phyloP scores from a whole-genome alignment of 2,888 invertebrate species.

The Pachliopta kotzebuea region DNA sequence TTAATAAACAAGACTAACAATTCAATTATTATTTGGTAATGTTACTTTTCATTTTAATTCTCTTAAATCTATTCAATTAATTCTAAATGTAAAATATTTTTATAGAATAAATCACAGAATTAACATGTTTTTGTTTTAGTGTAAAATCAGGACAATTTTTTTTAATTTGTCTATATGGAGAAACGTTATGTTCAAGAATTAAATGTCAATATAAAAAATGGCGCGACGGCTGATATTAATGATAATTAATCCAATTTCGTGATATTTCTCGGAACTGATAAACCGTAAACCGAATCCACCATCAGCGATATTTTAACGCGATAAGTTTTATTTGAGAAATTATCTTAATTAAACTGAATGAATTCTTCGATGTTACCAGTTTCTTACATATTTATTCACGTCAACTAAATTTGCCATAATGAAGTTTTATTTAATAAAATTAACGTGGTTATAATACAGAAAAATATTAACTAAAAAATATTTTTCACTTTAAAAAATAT shows the following conservation, averaged over 20 bases:
- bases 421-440: too few relatives aligned
- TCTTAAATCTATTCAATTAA: too few relatives aligned
- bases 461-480: too few relatives aligned
- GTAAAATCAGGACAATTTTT: too few relatives aligned
- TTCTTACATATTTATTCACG: neutral
- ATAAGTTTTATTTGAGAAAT: constrained; percentile 2
- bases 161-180: neutral
- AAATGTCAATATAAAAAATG: neutral
- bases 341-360: constrained; percentile 13
- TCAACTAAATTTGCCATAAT: neutral
- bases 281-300: neutral
- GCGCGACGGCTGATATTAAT: neutral
- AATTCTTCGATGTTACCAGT: neutral
- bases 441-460: too few relatives aligned
- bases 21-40: too few relatives aligned
- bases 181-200: neutral
- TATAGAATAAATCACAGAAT: too few relatives aligned
- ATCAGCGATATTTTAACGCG: neutral
- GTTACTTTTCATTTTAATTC: too few relatives aligned
- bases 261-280: constrained; percentile 15
- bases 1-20: too few relatives aligned
- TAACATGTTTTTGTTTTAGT: too few relatives aligned
- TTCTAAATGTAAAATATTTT: too few relatives aligned
- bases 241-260: constrained; percentile 13
- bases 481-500: too few relatives aligned